Percentiles rank a stretch among this genome's conserved stretches.
phyloP scores from a whole-genome alignment of 2,797 vertebrate species.

The Sebastes elongatus region DNA sequence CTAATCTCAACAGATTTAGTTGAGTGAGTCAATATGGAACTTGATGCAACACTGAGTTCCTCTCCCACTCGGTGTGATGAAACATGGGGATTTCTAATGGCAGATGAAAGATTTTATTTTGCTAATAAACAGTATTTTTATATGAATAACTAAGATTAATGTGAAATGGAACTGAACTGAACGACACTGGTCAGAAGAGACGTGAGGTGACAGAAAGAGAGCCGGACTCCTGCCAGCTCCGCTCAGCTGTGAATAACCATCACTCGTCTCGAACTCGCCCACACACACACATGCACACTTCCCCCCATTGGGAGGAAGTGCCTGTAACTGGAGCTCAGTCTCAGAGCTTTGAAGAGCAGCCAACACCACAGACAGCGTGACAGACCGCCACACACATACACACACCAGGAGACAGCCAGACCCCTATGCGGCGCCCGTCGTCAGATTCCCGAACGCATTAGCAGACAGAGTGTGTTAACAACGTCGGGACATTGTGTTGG shows the following conservation, averaged over 20 bases:
- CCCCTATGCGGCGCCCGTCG: conserved; percentile 21
- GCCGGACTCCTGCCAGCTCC: conserved; percentile 34
- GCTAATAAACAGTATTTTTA: background rate
- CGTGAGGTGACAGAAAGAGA: conserved; percentile 39
- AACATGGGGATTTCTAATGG: conserved; percentile 39
- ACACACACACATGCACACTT: conserved; percentile 48
- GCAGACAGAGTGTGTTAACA: conserved; percentile 40
- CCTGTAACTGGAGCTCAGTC: conserved; percentile 78
- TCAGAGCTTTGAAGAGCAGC: conserved; percentile 75
- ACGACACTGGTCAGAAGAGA: background rate
- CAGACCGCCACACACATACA: conserved; percentile 32
- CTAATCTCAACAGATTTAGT: background rate
- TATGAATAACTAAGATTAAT: background rate
- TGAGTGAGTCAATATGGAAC: conserved; percentile 44
- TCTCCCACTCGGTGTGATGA: conserved; percentile 31
- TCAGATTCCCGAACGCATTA: conserved; percentile 19
- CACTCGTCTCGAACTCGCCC: conserved; percentile 60
- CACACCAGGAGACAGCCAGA: conserved; percentile 13
- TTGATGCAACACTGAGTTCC: conserved; percentile 56
- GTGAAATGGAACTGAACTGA: conserved; percentile 1
- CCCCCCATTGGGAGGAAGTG: conserved; percentile 77
- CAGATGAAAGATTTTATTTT: background rate
- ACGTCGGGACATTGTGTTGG: background rate
- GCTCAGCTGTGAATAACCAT: conserved; percentile 72
- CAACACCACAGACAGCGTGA: conserved; percentile 55